Base-by-base conservation (phyloP, 2,888 invertebrate species). In the Periphyllus acericola region DNA sequence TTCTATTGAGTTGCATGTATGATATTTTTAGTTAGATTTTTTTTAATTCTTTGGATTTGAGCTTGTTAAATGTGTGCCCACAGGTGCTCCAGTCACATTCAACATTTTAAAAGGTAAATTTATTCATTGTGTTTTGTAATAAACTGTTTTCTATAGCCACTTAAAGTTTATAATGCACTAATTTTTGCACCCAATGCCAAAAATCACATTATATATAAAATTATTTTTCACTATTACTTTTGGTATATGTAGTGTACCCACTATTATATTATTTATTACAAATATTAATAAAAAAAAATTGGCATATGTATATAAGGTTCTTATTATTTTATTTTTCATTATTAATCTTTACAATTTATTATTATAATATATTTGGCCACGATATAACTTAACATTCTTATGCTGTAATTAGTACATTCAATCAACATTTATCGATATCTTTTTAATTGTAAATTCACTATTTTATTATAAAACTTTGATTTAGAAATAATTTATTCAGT, bases 51-150 rank as follows among this genome's bases (percentile, higher is more conserved):
- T 89, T 90, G 89, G 90, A 90, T 90, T 90, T 90, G 94, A 94
- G 94, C 94, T 94, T 94, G 94, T 94, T 95, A 94, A 95, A 94
- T 92, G 93, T 93, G 95, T 95, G 95, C 94, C 94, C 93, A 94
- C 95, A 93, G 95, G 95, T 93, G 94, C 94, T 93, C 95, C 95
- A 93, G 94, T 95, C 94, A 95, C 95, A 93, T 95, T 95, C 95
- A 95, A 95, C 95, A 95, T 95, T 93, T 94, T 96, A 93, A 95
- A 95, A 95, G 96, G 95, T 96, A 95, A 90, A 46, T 89, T 88
- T 60, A 36, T 83, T 89, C 68, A n/a, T 84, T 81, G 71, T 40
- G 29, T 32, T 40, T 46, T 46, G 29, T 76, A 32, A 60, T 60
- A 32, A 40, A 68, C 66, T 76, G 66, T 84, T 66, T 76, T 76